Evolutionary conservation across 2,113 vertebrate species (phyloP), one percentile per base, ranked within the genome.

Genomic region (Anarhynchus alexandrinus): DNA sequence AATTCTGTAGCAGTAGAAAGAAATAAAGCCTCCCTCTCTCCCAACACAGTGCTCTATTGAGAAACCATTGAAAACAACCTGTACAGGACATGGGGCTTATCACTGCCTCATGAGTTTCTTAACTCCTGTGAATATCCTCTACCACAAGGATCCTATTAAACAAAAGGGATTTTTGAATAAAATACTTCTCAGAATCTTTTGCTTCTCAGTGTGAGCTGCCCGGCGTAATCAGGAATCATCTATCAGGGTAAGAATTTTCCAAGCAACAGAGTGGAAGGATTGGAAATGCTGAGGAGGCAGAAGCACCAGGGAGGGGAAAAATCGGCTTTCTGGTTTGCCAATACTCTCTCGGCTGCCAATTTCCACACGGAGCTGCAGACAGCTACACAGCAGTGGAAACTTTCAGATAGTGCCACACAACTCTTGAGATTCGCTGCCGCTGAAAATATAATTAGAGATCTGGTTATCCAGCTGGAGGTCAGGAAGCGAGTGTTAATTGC

Each of bases 381-480:
- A n/a, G 25, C 71, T 90, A 30, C 61, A 55, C 1, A 6, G 59
- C 38, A 93, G 38, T 76, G 70, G 67, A 94, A 94, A 95, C 90
- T 95, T 97, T 86, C 90, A 79, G 73, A 65, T 34, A 94, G 42
- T 73, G 89, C 80, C 65, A 72, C 80, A 74, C 73, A 95, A 92
- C 93, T 95, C 94, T 83, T 83, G 96, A 96, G 95, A 97, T 76
- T 91, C 85, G 42, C 91, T 95, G 96, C 95, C 91, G 93, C 94
- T 83, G 91, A 93, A 95, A 97, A 97, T 91, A 95, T 88, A 97
- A 97, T 97, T 97, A 97, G 93, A 95, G 94, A 95, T 96, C 96
- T 96, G 95, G 96, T 97, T 97, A 97, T 97, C 94, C 93, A 83
- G 86, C 90, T 95, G 91, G 91, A 92, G 96, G 97, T 96, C 97